Conservation (phyloP, 2,797 vertebrate genomes). For the Karalla daura region DNA sequence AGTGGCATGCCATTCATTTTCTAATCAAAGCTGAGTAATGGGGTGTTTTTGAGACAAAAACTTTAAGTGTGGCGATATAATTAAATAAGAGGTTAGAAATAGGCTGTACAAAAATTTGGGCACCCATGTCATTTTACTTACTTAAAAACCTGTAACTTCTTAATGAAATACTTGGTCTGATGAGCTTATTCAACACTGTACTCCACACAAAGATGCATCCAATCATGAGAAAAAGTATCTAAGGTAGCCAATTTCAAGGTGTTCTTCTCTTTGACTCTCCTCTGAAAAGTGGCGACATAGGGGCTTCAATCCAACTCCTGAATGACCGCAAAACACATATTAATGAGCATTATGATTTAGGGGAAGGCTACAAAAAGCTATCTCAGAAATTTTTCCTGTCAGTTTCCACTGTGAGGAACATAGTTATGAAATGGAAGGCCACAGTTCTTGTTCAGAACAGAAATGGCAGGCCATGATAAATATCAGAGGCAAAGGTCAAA, state of each 20-base stretch:
- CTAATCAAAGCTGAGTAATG: no score
- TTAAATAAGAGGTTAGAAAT: no score
- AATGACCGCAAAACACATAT: background rate
- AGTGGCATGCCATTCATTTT: no score
- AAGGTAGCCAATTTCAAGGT: background rate
- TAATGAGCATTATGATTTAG: no score
- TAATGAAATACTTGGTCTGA: background rate
- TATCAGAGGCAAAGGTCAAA: background rate
- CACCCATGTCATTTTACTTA: background rate
- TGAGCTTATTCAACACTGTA: background rate
- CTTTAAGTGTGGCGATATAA: no score
- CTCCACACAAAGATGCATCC: background rate
- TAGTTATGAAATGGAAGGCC: background rate
- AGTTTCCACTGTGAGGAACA: slow-evolving; percentile 5
- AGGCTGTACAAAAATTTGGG: background rate
- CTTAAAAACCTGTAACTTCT: background rate
- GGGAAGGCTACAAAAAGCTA: slow-evolving; percentile 1
- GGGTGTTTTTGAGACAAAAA: no score
- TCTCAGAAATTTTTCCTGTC: background rate
- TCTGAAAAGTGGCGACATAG: background rate
- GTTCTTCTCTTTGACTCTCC: background rate
- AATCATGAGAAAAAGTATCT: background rate
- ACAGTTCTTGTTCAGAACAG: background rate
- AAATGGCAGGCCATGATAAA: background rate
- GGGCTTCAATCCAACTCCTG: background rate